These are phyloP conservation scores for Coptodon rendalli DNA, from an alignment of 2,113 vertebrate species.

Conservation along the genomic window DNA sequence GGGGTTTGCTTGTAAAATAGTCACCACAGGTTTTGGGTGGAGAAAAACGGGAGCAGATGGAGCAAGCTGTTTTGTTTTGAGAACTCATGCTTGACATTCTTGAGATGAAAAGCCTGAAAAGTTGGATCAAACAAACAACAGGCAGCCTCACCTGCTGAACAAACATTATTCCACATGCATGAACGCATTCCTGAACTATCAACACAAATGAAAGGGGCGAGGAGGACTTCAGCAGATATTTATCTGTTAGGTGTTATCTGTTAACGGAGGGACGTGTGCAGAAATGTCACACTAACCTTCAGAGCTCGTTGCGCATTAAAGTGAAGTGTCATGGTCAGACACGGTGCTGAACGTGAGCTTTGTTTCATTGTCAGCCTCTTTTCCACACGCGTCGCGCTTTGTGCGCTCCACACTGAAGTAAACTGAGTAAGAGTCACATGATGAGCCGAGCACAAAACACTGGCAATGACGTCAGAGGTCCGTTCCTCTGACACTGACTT, in stretches of 20 bases:
- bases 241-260: background rate
- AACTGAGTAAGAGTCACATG: constrained; percentile 28
- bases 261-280: background rate
- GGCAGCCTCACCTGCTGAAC: constrained; percentile 22
- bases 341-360: constrained; percentile 20
- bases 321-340: background rate
- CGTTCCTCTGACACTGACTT: background rate
- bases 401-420: constrained; percentile 26
- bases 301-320: background rate
- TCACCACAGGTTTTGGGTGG: background rate
- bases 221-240: background rate
- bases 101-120: background rate
- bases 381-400: background rate
- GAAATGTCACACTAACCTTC: background rate
- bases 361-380: constrained; percentile 5
- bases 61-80: background rate
- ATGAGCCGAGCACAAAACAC: background rate
- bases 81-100: constrained; percentile 1
- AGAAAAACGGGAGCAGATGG: background rate
- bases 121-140: constrained; percentile 10
- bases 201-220: background rate
- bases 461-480: background rate
- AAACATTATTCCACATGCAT: constrained; percentile 5
- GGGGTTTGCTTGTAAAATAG: background rate
- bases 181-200: background rate